Conservation (phyloP, 2,113 vertebrate genomes). For the Coreoperca whiteheadi region DNA sequence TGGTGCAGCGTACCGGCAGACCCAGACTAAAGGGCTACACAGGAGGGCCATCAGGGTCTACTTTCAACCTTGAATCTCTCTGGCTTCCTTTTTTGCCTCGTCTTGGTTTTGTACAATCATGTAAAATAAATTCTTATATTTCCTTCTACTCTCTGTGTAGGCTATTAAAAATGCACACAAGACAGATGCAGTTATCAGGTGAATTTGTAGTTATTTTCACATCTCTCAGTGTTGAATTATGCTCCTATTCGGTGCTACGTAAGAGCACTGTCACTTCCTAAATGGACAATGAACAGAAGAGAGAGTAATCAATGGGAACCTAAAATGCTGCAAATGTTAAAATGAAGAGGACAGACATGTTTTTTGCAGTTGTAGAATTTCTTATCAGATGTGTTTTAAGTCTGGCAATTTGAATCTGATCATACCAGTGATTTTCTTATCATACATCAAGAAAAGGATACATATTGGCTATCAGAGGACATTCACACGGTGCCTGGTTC, state of each 20-base stretch:
- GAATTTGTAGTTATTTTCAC: neutral
- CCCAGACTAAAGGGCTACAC: neutral
- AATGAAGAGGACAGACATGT: neutral
- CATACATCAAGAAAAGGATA: neutral
- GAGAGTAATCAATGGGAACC: neutral
- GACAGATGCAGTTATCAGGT: neutral
- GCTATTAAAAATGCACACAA: neutral
- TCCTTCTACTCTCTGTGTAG: neutral
- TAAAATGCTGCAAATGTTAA: slow-evolving; percentile 9
- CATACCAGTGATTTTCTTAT: neutral
- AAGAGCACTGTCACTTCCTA: slow-evolving; percentile 3
- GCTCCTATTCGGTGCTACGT: neutral
- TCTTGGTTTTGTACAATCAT: slow-evolving; percentile 10
- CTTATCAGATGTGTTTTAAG: neutral
- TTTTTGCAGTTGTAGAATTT: neutral
- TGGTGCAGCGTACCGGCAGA: neutral
- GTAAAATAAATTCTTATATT: slow-evolving; percentile 19
- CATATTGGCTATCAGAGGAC: neutral
- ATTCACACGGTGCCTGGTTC: slow-evolving; percentile 1
- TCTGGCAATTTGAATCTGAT: neutral
- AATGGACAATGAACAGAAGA: slow-evolving; percentile 11
- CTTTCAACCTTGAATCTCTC: neutral
- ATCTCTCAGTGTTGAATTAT: slow-evolving; percentile 16
- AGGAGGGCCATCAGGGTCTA: slow-evolving; percentile 24
- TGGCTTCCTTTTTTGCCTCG: neutral